Percentiles rank a stretch among this genome's conserved stretches.
These are phyloP conservation scores for Temnothorax longispinosus DNA, from an alignment of 1,140 invertebrate species.

Conservation along the genomic window DNA sequence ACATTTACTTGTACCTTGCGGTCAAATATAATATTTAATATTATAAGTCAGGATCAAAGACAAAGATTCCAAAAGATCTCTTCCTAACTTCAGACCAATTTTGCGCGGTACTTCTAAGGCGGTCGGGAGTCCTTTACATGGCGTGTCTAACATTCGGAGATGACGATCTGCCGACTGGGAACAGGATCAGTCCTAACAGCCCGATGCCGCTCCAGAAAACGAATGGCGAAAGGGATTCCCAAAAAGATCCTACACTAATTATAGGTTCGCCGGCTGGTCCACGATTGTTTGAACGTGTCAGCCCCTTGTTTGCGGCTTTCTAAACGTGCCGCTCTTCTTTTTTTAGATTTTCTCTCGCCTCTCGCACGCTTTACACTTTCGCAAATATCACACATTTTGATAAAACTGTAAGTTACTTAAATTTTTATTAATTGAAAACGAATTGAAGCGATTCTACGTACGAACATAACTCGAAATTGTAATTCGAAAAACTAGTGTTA, in stretches of 20 bases:
- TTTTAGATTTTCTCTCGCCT: conserved; percentile 40
- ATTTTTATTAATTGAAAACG: not conserved
- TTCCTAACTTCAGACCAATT: conserved; percentile 63
- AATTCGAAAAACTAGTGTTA: not conserved
- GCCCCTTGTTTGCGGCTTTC: conserved; percentile 82
- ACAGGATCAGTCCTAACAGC: conserved; percentile 59
- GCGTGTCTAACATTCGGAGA: conserved; percentile 69
- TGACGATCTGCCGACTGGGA: conserved; percentile 70
- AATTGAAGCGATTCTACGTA: not conserved
- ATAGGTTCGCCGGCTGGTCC: conserved; percentile 76
- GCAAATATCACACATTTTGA: conserved; percentile 14
- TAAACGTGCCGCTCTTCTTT: conserved; percentile 67
- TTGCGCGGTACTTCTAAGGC: conserved; percentile 74
- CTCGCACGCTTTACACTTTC: not conserved
- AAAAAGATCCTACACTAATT: conserved; percentile 80
- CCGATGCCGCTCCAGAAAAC: conserved; percentile 68
- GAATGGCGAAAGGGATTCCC: conserved; percentile 74
- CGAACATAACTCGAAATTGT: not conserved
- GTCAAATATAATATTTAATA: conserved; percentile 23
- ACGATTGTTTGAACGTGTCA: conserved; percentile 81
- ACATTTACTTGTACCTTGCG: conserved; percentile 19
- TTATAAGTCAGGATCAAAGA: conserved; percentile 10
- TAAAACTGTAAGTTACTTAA: not conserved
- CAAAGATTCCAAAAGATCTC: conserved; percentile 40
- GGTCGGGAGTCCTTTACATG: conserved; percentile 20